A percentile compares a stretch with the other conserved stretches of the same genome.
These are phyloP conservation scores for Gallinago solitaria DNA, from an alignment of 2,797 vertebrate species.

Conservation along the genomic window DNA sequence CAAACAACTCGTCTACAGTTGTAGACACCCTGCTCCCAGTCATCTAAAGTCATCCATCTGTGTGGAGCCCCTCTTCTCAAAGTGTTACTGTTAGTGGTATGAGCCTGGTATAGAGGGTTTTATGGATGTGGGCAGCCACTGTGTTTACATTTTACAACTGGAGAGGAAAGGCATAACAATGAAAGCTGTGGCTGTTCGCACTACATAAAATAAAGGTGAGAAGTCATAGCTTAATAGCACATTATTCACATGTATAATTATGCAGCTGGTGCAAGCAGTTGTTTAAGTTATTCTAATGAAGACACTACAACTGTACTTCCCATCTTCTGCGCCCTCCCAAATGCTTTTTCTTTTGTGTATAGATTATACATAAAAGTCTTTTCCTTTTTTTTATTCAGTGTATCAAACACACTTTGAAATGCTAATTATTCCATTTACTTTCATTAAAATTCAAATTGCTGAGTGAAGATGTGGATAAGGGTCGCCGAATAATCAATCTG, in stretches of 20 bases:
- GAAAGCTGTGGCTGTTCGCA: slow-evolving; percentile 44
- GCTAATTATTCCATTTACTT: slow-evolving; percentile 87
- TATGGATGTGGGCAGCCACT: slow-evolving; percentile 20
- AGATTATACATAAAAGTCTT: slow-evolving; percentile 78
- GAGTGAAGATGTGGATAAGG: slow-evolving; percentile 83
- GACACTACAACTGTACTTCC: slow-evolving; percentile 59
- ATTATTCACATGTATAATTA: slow-evolving; percentile 72
- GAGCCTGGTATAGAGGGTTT: not conserved
- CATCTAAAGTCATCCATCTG: not conserved
- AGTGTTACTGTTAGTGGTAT: not conserved
- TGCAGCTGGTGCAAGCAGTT: slow-evolving; percentile 64
- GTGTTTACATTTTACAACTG: slow-evolving; percentile 44
- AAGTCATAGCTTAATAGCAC: slow-evolving; percentile 63
- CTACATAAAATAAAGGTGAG: slow-evolving; percentile 61
- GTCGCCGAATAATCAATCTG: slow-evolving; percentile 82
- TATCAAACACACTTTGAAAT: slow-evolving; percentile 86
- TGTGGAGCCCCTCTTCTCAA: not conserved
- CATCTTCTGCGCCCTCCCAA: slow-evolving; percentile 53
- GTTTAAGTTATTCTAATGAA: slow-evolving; percentile 73
- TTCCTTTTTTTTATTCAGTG: slow-evolving; percentile 68
- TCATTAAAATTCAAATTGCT: slow-evolving; percentile 87
- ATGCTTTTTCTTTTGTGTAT: slow-evolving; percentile 79
- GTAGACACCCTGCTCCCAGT: not conserved
- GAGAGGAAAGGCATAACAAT: slow-evolving; percentile 5
- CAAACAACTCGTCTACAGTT: accelerated